Evolutionary conservation across 2,113 vertebrate genomes (phyloP), one percentile per base, ranked within the genome.

Genomic region (Corvus cornix): DNA sequence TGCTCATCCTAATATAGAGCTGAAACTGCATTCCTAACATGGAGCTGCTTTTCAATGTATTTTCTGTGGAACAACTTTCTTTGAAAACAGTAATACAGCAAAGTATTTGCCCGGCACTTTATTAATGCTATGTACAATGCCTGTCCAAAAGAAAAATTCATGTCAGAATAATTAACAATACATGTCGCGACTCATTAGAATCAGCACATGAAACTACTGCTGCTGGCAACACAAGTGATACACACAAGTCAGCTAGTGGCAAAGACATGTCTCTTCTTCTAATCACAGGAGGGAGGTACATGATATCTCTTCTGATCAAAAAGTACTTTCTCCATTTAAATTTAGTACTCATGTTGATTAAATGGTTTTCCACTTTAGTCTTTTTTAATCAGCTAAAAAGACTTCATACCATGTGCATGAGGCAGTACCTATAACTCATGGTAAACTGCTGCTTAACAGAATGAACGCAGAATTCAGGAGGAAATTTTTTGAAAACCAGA

Each of bases 121-220:
- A 35, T 69, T 89, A 88, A 83, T 82, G 59, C 24, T 76, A 56
- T 2, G 17, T 83, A 75, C 55, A 94, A 82, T 31, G 37, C 87
- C 31, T 58, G 52, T 84, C 62, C 92, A 89, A 93, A 91, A 97
- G 72, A 58, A 85, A 80, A 96, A 97, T 44, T 96, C 81, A 95
- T 94, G 94, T 95, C 93, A 95, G 79, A 97, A 96, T 97, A 98
- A 98, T 97, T 97, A 97, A 95, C 97, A 96, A 93, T 89, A 66
- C 64, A 51, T 98, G 98, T 97, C 74, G 26, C 16, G 39, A 89
- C 89, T 77, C 64, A 93, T 98, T 97, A 98, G 80, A 80, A 95
- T 98, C 93, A 93, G 70, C 37, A 41, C 66, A 94, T 51, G n/a
- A 59, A 94, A 77, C 79, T 51, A 33, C 90, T 92, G 95, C 97